A percentile compares a stretch with the other conserved stretches of the same genome.
Evolutionary conservation across 2,888 invertebrate species (phyloP).

Genomic region (Lasioglossum zephyrum): DNA sequence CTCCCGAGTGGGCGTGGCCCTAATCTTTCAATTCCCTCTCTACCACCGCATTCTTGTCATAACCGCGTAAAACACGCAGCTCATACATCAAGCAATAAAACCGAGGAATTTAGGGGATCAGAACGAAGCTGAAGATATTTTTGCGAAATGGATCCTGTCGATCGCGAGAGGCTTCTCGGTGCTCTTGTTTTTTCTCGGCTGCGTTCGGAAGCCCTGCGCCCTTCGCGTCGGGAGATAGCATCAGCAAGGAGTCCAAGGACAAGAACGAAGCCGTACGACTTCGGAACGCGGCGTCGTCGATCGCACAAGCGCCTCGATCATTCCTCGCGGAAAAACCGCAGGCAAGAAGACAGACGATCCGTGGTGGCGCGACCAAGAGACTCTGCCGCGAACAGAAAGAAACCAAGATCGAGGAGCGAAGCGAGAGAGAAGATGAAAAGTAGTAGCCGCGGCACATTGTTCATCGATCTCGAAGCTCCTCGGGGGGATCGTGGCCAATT

Average conservation of each 20-base stretch:
- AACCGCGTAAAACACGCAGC: too few relatives aligned
- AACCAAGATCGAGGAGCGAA: not conserved
- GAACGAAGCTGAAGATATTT: not conserved
- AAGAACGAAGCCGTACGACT: conserved; percentile 30
- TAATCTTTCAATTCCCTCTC: too few relatives aligned
- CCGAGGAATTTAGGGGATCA: too few relatives aligned
- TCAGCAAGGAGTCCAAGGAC: conserved; percentile 12
- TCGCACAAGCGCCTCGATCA: conserved; percentile 17
- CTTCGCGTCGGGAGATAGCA: not conserved
- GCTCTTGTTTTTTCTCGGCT: not conserved
- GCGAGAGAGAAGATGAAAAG: not conserved
- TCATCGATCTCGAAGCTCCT: conserved; percentile 15
- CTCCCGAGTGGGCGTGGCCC: too few relatives aligned
- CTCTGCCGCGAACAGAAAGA: not conserved
- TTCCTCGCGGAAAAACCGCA: conserved; percentile 30
- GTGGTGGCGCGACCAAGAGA: not conserved
- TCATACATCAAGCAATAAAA: too few relatives aligned
- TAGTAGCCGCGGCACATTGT: not conserved
- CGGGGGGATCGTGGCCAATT: not conserved
- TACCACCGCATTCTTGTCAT: too few relatives aligned
- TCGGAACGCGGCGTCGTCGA: conserved; percentile 11
- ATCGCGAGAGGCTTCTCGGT: not conserved
- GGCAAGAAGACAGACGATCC: conserved; percentile 5
- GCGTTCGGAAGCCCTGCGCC: not conserved
- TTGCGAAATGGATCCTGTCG: not conserved